Percentiles rank a stretch among this genome's conserved stretches.
These are phyloP conservation scores for Rhynchopsitta pachyrhyncha DNA, from an alignment of 2,113 vertebrate genomes.

Conservation along the genomic window DNA sequence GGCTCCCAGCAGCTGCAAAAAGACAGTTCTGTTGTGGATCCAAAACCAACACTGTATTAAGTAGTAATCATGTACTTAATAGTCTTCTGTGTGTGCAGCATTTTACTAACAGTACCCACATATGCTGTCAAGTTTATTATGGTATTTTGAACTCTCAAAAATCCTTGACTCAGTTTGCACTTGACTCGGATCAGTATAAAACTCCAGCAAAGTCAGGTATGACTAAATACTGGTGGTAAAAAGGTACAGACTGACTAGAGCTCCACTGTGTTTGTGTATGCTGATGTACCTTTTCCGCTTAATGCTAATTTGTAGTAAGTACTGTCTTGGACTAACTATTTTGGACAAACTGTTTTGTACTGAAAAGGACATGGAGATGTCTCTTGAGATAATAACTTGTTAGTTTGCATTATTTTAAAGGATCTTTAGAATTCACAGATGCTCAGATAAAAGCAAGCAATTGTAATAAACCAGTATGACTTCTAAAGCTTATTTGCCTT, in stretches of 20 bases:
- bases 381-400: not conserved
- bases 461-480: not conserved
- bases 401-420: not conserved
- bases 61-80: not conserved
- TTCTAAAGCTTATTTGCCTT: not conserved
- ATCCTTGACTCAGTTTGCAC: not conserved
- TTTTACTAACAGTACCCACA: not conserved
- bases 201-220: not conserved
- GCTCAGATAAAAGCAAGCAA: not conserved
- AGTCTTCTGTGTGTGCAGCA: not conserved
- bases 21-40: not conserved
- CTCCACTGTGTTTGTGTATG: not conserved
- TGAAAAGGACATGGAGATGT: not conserved
- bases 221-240: not conserved
- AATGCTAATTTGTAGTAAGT: not conserved
- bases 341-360: not conserved
- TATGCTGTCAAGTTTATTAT: not conserved
- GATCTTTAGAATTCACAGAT: not conserved
- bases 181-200: not conserved
- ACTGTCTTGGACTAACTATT: not conserved
- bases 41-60: not conserved
- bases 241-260: not conserved
- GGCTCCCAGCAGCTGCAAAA: not conserved
- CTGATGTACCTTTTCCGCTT: not conserved
- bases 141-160: not conserved